phyloP scores from a whole-genome alignment of 2,888 invertebrate genomes.

The Microctonus aethiopoides region DNA sequence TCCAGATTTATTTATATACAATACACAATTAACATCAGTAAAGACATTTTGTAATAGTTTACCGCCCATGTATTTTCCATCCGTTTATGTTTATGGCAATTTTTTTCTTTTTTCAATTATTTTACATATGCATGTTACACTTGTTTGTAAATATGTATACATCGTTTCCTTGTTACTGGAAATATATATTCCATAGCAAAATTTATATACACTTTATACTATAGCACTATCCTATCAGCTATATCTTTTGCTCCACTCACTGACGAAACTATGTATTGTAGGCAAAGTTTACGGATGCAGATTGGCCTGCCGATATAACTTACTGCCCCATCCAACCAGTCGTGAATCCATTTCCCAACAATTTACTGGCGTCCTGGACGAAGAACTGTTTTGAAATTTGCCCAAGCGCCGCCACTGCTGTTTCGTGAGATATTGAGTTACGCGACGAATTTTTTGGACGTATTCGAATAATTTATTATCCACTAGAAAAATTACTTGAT shows the following conservation, averaged over 20 bases:
- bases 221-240: slow-evolving; percentile 19
- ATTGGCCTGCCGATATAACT: slow-evolving; percentile 44
- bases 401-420: slow-evolving; percentile 8
- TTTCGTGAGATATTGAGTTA: slow-evolving; percentile 31
- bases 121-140: slow-evolving; percentile 2
- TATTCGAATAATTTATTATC: slow-evolving; percentile 13
- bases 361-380: slow-evolving; percentile 34
- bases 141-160: background rate
- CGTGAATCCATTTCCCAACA: slow-evolving; percentile 43
- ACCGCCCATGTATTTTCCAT: slow-evolving; percentile 19
- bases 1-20: slow-evolving; percentile 13
- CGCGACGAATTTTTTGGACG: slow-evolving; percentile 26
- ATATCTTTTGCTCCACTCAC: slow-evolving; percentile 31
- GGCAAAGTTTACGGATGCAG: slow-evolving; percentile 47
- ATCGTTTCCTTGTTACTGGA: slow-evolving; percentile 31
- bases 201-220: slow-evolving; percentile 21
- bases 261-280: slow-evolving; percentile 44
- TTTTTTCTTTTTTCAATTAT: background rate
- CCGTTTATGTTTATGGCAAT: background rate
- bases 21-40: slow-evolving; percentile 1
- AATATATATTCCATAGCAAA: slow-evolving; percentile 24
- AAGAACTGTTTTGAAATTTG: slow-evolving; percentile 28
- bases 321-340: slow-evolving; percentile 41
- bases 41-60: slow-evolving; percentile 15
- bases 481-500: slow-evolving; percentile 22